Evolutionary conservation across 2,797 vertebrate genomes (phyloP).

Genomic region (Acridotheres tristis): DNA sequence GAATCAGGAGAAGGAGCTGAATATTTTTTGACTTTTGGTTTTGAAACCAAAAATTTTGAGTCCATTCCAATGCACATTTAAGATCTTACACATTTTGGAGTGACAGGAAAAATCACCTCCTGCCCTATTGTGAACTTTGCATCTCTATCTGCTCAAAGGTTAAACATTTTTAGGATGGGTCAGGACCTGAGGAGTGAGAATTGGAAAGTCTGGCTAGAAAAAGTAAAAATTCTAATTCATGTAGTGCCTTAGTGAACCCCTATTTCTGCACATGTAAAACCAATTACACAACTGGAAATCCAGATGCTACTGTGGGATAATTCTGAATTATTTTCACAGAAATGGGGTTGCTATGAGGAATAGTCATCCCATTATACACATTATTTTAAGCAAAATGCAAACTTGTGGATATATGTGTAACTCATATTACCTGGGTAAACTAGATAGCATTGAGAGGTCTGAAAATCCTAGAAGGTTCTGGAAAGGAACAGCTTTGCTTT

Average conservation of each 20-base stretch:
- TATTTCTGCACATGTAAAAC: not conserved
- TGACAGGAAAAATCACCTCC: not conserved
- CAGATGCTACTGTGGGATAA: not conserved
- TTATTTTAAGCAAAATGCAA: not conserved
- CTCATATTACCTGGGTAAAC: not conserved
- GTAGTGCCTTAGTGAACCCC: not conserved
- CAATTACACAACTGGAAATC: not conserved
- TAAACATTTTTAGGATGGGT: not conserved
- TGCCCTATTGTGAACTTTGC: not conserved
- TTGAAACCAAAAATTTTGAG: not conserved
- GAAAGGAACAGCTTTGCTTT: not conserved
- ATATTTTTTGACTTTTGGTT: no score
- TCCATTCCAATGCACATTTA: not conserved
- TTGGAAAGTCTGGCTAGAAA: not conserved
- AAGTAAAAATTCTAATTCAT: not conserved
- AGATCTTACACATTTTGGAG: not conserved
- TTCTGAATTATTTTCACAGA: not conserved
- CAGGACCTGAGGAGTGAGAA: not conserved
- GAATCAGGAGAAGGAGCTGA: not conserved
- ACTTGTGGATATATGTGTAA: not conserved
- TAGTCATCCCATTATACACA: fast-evolving
- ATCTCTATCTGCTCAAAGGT: not conserved
- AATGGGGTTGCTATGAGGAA: not conserved
- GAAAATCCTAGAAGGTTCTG: not conserved
- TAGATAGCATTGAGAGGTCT: not conserved